Evolutionary conservation across 2,797 vertebrate genomes (phyloP).

Genomic region (Spea hammondii): DNA sequence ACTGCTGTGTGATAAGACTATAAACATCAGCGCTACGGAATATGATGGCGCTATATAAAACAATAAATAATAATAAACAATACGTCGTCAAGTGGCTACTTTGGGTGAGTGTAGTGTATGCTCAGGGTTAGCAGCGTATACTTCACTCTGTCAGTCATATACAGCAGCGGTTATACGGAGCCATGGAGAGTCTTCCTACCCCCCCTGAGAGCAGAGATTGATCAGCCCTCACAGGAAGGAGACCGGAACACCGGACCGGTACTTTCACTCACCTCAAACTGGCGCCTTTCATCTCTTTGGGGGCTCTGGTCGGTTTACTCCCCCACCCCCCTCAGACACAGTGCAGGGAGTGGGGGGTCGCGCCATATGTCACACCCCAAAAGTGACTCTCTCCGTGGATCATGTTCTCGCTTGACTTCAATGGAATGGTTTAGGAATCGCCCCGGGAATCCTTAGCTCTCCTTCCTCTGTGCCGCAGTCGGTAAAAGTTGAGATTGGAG

Average conservation of each 20-base stretch:
- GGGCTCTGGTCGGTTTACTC: neutral
- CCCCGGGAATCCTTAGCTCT: neutral
- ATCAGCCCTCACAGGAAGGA: neutral
- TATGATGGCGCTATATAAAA: too few species aligned
- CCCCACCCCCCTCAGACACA: slow-evolving; percentile 2
- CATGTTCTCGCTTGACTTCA: neutral
- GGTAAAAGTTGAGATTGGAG: neutral
- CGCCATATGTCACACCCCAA: neutral
- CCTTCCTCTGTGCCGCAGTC: neutral
- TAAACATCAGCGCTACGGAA: too few species aligned
- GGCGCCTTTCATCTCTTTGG: neutral
- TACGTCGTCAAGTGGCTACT: too few species aligned
- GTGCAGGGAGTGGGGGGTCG: neutral
- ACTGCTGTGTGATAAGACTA: too few species aligned
- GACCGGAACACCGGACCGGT: neutral
- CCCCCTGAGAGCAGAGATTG: neutral
- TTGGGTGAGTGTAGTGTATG: too few species aligned
- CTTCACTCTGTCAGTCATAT: too few species aligned
- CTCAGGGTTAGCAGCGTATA: too few species aligned
- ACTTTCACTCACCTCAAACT: slow-evolving; percentile 7
- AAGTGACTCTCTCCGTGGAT: neutral
- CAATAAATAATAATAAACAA: too few species aligned
- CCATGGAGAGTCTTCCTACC: too few species aligned
- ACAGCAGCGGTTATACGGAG: too few species aligned
- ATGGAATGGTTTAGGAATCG: neutral